Percentiles rank a stretch among this genome's conserved stretches.
These are phyloP conservation scores for Phymatocera aterrima DNA, from an alignment of 2,888 invertebrate species.

Conservation along the genomic window DNA sequence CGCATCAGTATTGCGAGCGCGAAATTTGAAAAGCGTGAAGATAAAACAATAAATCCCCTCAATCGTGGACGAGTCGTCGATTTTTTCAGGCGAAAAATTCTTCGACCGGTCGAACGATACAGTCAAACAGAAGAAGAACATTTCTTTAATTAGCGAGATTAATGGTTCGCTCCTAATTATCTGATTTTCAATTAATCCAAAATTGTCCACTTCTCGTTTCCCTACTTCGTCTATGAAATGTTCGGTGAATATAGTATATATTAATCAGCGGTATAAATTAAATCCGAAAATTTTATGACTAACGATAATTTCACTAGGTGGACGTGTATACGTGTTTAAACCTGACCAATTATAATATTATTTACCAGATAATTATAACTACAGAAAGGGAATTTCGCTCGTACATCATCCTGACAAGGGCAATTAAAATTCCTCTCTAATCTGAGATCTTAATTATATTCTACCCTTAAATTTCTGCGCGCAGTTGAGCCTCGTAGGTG, in stretches of 20 bases:
- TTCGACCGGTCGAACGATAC: too few species aligned
- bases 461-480: constrained; percentile 8
- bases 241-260: neutral
- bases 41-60: too few species aligned
- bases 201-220: neutral
- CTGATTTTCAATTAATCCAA: neutral
- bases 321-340: constrained; percentile 26
- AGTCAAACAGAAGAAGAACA: too few species aligned
- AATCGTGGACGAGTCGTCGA: too few species aligned
- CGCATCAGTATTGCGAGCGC: too few species aligned
- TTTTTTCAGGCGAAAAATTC: too few species aligned
- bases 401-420: constrained; percentile 37
- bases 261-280: constrained; percentile 27
- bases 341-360: constrained; percentile 43
- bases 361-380: constrained; percentile 43
- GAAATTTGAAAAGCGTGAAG: too few species aligned
- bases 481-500: neutral
- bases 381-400: constrained; percentile 26
- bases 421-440: constrained; percentile 40
- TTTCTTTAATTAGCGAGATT: too few species aligned
- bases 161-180: too few species aligned
- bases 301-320: constrained; percentile 21
- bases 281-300: too few species aligned
- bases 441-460: constrained; percentile 42
- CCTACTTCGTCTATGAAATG: neutral